Conservation (phyloP, 2,888 invertebrate species). For the Spialia ferax region DNA sequence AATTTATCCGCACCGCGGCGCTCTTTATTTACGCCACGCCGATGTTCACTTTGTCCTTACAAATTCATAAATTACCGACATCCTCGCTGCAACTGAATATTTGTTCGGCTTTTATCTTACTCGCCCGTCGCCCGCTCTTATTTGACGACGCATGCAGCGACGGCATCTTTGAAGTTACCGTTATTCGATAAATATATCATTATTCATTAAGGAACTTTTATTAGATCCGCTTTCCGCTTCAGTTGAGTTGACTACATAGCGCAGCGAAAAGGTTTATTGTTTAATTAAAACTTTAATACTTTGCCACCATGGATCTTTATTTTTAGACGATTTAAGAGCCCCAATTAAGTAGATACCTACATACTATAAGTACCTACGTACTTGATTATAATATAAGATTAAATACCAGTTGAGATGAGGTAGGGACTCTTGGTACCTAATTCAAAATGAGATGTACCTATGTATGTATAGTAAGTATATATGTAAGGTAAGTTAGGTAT, state of each 20-base stretch:
- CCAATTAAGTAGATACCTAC: background rate
- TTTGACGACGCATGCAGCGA: constrained; percentile 68
- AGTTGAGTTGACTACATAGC: constrained; percentile 20
- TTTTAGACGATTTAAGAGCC: background rate
- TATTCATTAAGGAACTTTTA: constrained; percentile 39
- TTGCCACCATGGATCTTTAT: background rate
- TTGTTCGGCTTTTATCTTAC: constrained; percentile 77
- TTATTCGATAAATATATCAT: constrained; percentile 47
- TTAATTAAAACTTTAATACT: constrained; percentile 7
- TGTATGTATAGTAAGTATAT: no score
- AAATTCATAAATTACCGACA: constrained; percentile 87
- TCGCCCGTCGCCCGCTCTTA: constrained; percentile 68
- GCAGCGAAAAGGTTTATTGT: constrained; percentile 19
- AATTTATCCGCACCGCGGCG: constrained; percentile 80
- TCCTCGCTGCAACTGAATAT: constrained; percentile 70
- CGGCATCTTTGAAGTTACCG: constrained; percentile 68
- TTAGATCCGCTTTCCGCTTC: constrained; percentile 29
- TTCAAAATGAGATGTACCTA: no score
- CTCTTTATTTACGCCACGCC: constrained; percentile 81
- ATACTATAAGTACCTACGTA: no score
- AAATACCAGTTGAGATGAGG: no score
- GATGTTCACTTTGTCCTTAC: constrained; percentile 83
- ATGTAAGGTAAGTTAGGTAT: no score
- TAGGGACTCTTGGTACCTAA: no score
- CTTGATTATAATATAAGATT: no score